Conservation (phyloP, 2,113 vertebrate species). For the Podilymbus podiceps region DNA sequence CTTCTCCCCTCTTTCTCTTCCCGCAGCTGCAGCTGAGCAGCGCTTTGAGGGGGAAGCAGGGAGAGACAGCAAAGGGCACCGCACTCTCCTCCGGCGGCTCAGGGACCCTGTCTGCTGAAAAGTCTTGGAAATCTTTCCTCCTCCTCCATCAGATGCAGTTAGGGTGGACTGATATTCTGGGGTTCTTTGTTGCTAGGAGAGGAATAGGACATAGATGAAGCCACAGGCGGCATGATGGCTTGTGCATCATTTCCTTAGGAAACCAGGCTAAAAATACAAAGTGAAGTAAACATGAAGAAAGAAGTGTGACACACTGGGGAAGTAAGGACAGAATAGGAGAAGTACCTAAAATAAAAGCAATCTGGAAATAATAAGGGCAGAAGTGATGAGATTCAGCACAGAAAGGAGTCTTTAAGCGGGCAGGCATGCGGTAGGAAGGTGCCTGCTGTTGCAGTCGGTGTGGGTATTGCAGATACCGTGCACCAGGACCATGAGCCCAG, state of each 20-base stretch:
- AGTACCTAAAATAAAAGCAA: conserved; percentile 18
- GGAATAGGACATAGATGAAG: not conserved
- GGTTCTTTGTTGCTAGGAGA: not conserved
- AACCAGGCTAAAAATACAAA: conserved; percentile 25
- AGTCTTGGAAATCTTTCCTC: not conserved
- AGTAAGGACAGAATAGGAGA: conserved; percentile 22
- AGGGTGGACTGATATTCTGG: not conserved
- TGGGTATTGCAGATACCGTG: fast-evolving
- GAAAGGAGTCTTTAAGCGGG: not conserved
- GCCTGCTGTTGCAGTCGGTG: not conserved
- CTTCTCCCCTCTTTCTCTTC: not conserved
- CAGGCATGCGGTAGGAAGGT: not conserved
- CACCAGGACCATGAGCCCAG: too few relatives aligned
- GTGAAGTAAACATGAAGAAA: not conserved
- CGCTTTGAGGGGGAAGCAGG: not conserved
- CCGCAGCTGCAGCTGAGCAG: not conserved
- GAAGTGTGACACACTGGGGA: conserved; percentile 10
- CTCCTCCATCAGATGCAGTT: not conserved
- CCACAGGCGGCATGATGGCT: not conserved
- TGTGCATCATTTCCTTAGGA: conserved; percentile 27
- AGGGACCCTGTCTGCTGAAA: not conserved
- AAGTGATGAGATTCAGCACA: not conserved
- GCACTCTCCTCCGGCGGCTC: not conserved
- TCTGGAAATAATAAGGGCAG: not conserved
- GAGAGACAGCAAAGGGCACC: not conserved